Percentiles rank a stretch among this genome's conserved stretches.
Evolutionary conservation across 2,113 vertebrate species (phyloP).

Genomic region (Colinus virginianus): DNA sequence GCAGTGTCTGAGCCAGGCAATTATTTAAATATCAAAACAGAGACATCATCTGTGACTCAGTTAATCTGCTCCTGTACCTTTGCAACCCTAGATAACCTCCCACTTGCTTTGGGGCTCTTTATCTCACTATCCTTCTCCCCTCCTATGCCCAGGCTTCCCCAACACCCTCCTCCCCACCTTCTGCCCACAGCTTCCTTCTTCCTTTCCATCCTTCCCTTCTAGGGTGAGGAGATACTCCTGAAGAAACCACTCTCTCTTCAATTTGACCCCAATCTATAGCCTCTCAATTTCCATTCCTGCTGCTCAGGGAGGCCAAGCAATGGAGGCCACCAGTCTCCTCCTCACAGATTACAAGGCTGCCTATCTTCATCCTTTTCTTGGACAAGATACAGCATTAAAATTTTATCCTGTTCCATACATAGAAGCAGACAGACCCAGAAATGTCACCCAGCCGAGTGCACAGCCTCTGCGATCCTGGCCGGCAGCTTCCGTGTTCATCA

Average conservation of each 20-base stretch:
- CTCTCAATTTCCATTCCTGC: rapidly evolving
- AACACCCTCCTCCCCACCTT: background rate
- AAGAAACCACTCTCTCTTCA: background rate
- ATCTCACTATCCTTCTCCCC: background rate
- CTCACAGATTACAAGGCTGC: background rate
- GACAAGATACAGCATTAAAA: background rate
- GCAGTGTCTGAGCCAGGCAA: background rate
- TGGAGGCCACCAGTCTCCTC: background rate
- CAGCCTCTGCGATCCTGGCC: background rate
- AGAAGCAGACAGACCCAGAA: constrained; percentile 11
- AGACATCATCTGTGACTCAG: constrained; percentile 15
- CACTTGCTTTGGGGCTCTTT: background rate
- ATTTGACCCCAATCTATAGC: background rate
- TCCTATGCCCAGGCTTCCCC: background rate
- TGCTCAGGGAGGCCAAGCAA: rapidly evolving
- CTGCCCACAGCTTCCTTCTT: background rate
- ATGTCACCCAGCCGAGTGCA: rapidly evolving
- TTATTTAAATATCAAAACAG: constrained; percentile 13
- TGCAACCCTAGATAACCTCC: background rate
- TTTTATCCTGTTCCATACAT: background rate
- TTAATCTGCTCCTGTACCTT: background rate
- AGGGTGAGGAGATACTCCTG: background rate
- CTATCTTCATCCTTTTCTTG: background rate
- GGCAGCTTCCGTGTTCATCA: background rate
- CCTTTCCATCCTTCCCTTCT: background rate